Evolutionary conservation across 2,888 invertebrate genomes (phyloP).

Genomic region (Octonoba sinensis): DNA sequence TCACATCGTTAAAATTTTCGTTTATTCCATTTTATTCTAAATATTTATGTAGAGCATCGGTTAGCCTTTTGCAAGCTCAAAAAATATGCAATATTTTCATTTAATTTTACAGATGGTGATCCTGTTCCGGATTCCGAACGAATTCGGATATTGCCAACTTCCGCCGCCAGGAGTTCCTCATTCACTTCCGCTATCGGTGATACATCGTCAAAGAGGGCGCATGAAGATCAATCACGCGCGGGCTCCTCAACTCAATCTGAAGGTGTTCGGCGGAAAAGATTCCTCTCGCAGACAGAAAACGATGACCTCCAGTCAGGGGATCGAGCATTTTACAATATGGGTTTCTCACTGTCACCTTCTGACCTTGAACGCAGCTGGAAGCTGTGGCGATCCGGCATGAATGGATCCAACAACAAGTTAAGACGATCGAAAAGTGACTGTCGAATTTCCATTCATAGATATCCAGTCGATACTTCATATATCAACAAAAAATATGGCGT

Average conservation of each 20-base stretch:
- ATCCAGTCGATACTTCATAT: slow-evolving; percentile 44
- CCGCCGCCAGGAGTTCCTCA: slow-evolving; percentile 21
- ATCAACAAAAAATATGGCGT: slow-evolving; percentile 48
- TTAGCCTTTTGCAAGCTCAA: too few relatives aligned
- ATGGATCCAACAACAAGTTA: slow-evolving; percentile 27
- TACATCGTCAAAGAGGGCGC: neutral
- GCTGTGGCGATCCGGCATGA: slow-evolving; percentile 38
- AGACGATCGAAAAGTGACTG: slow-evolving; percentile 47
- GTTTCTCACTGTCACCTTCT: slow-evolving; percentile 51
- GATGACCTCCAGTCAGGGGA: slow-evolving; percentile 30
- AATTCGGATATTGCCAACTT: slow-evolving; percentile 36
- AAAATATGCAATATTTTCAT: too few relatives aligned
- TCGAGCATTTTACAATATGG: slow-evolving; percentile 44
- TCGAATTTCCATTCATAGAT: slow-evolving; percentile 49
- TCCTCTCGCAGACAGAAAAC: neutral
- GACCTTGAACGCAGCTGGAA: slow-evolving; percentile 60
- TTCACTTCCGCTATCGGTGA: neutral
- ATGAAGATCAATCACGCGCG: slow-evolving; percentile 16
- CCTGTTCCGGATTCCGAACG: slow-evolving; percentile 30
- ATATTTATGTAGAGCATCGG: too few relatives aligned
- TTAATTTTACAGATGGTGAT: slow-evolving; percentile 23
- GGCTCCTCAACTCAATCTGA: neutral
- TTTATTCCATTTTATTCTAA: too few relatives aligned
- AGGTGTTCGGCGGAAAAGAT: slow-evolving; percentile 31
- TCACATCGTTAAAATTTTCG: too few relatives aligned